These are phyloP conservation scores for Caerostris darwini DNA, from an alignment of 1,140 invertebrate genomes.

Conservation along the genomic window DNA sequence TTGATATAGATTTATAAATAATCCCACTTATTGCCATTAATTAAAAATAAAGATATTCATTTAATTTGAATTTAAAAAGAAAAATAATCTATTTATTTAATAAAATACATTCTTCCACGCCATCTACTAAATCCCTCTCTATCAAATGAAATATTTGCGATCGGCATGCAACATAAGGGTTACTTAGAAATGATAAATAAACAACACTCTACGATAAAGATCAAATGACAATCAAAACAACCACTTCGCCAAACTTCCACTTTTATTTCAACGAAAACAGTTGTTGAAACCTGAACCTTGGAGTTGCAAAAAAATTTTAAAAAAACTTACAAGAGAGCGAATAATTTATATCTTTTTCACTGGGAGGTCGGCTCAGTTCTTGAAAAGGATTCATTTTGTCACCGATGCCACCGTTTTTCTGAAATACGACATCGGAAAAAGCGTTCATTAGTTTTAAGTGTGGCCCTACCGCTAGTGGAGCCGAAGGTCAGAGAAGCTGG, in stretches of 20 bases:
- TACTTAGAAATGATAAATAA: conserved; percentile 26
- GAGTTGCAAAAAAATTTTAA: background rate
- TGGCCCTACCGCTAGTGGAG: background rate
- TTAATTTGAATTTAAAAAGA: background rate
- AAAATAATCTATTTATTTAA: background rate
- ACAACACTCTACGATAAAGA: background rate
- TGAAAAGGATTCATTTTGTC: conserved; percentile 6
- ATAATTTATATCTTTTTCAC: background rate
- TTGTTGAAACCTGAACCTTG: conserved; percentile 10
- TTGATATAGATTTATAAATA: background rate
- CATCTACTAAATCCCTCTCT: background rate
- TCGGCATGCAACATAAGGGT: background rate
- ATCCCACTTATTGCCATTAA: background rate
- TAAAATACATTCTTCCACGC: background rate
- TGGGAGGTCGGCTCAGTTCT: background rate
- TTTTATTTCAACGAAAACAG: background rate
- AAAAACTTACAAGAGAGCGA: background rate
- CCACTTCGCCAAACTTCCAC: background rate
- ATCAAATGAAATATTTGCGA: background rate
- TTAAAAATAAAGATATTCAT: background rate
- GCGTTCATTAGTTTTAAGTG: conserved; percentile 13
- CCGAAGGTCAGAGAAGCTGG: conserved; percentile 7
- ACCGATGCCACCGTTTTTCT: conserved; percentile 27
- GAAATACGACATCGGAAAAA: conserved; percentile 27
- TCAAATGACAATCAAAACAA: conserved; percentile 4